Evolutionary conservation across 2,113 vertebrate genomes (phyloP).

Genomic region (Gambusia affinis): DNA sequence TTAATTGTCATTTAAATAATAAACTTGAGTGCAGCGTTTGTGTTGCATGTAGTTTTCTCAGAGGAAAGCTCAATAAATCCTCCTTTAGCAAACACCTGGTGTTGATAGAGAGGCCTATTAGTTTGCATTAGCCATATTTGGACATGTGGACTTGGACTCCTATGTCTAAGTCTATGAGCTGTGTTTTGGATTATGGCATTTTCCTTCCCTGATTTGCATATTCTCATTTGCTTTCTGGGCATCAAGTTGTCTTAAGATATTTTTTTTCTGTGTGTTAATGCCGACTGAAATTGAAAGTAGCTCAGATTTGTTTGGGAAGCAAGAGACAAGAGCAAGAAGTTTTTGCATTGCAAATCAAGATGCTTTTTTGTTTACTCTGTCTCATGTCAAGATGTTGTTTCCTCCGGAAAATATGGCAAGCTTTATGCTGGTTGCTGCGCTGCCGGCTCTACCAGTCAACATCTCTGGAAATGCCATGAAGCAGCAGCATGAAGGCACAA

Average conservation of each 20-base stretch:
- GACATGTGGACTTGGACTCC: not conserved
- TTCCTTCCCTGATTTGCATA: conserved; percentile 63
- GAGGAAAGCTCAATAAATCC: not conserved
- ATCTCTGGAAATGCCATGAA: conserved; percentile 9
- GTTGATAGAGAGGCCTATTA: not conserved
- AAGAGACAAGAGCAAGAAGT: conserved; percentile 37
- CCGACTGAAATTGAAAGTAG: conserved; percentile 62
- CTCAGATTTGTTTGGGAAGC: conserved; percentile 61
- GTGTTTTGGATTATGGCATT: conserved; percentile 30
- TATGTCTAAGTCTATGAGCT: conserved; percentile 1
- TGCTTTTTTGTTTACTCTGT: conserved; percentile 39
- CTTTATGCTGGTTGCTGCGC: conserved; percentile 5
- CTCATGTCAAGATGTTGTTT: conserved; percentile 51
- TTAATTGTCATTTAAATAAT: not conserved
- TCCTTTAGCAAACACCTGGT: too few relatives aligned
- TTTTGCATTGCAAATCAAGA: conserved; percentile 78
- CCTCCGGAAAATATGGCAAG: conserved; percentile 2
- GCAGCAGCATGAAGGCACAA: not conserved
- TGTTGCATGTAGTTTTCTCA: not conserved
- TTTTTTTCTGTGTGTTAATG: conserved; percentile 49
- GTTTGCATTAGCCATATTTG: not conserved
- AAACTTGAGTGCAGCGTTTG: not conserved
- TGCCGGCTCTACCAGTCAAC: not conserved
- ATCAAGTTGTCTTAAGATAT: conserved; percentile 68
- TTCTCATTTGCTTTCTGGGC: conserved; percentile 71